phyloP scores from a whole-genome alignment of 2,888 invertebrate species.

The Papilio protenor region DNA sequence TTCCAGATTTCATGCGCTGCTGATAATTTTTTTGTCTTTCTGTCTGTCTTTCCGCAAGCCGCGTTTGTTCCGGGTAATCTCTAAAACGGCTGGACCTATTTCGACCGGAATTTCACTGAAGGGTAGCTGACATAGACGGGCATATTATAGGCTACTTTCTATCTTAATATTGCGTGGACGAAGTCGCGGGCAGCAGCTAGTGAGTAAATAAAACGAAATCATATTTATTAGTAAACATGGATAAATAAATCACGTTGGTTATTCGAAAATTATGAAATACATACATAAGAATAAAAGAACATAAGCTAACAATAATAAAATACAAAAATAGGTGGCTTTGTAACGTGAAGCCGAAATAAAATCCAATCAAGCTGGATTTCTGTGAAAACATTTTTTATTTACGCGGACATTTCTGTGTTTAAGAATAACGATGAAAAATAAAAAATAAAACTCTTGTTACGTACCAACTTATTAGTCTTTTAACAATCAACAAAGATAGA shows the following conservation, averaged over 20 bases:
- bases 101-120: too few species aligned
- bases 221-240: too few species aligned
- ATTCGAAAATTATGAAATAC: slow-evolving; percentile 2
- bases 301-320: slow-evolving; percentile 14
- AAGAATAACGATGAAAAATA: not conserved
- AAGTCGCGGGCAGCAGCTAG: too few species aligned
- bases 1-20: too few species aligned
- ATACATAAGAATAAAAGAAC: not conserved
- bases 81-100: too few species aligned
- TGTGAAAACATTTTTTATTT: slow-evolving; percentile 24
- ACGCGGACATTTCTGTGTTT: slow-evolving; percentile 12
- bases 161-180: too few species aligned
- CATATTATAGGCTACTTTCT: too few species aligned
- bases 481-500: not conserved
- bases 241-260: not conserved
- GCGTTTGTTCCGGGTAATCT: too few species aligned
- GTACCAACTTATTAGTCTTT: not conserved
- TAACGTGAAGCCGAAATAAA: slow-evolving; percentile 13
- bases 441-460: not conserved
- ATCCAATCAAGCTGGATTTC: slow-evolving; percentile 18
- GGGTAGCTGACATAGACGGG: too few species aligned
- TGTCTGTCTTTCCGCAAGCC: too few species aligned
- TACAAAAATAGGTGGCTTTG: slow-evolving; percentile 18
- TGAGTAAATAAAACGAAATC: too few species aligned
- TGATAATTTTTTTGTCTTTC: too few species aligned